phyloP scores from a whole-genome alignment of 2,888 invertebrate genomes.

The Capitulum mitella region DNA sequence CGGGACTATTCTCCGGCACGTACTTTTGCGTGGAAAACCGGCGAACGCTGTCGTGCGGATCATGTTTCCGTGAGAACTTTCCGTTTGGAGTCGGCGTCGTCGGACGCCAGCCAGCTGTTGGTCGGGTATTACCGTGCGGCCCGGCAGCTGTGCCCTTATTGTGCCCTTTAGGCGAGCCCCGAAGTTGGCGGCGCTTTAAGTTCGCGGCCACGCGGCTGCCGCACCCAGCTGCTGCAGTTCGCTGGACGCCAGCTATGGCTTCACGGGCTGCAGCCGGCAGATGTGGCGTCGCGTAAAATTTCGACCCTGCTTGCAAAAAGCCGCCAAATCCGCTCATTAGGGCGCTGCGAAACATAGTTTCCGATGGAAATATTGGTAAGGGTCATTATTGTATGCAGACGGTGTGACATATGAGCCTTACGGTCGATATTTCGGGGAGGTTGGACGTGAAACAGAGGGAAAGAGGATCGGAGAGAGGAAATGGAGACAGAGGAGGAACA shows the following conservation, averaged over 20 bases:
- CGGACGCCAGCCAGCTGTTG: background rate
- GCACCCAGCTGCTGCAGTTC: background rate
- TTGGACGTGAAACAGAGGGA: constrained; percentile 2
- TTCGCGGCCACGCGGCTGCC: background rate
- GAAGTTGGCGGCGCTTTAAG: background rate
- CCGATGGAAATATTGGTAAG: background rate
- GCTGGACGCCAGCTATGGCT: background rate
- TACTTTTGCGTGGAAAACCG: background rate
- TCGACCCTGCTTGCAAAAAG: background rate
- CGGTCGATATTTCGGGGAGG: constrained; percentile 17
- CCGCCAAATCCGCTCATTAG: background rate
- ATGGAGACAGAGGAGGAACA: constrained; percentile 1
- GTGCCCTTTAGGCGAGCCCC: constrained; percentile 16
- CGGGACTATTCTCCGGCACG: background rate
- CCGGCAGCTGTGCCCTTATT: constrained; percentile 21
- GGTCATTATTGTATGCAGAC: constrained; percentile 11
- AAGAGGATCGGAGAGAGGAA: background rate
- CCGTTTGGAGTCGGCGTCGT: background rate
- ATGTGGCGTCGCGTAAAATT: background rate
- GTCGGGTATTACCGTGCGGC: background rate
- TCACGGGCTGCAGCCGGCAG: background rate
- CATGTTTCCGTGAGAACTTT: background rate
- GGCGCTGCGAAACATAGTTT: background rate
- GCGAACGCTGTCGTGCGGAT: background rate
- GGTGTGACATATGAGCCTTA: constrained; percentile 20